Evolutionary conservation across 2,113 vertebrate species (phyloP).

Genomic region (Thinocorus orbignyianus): DNA sequence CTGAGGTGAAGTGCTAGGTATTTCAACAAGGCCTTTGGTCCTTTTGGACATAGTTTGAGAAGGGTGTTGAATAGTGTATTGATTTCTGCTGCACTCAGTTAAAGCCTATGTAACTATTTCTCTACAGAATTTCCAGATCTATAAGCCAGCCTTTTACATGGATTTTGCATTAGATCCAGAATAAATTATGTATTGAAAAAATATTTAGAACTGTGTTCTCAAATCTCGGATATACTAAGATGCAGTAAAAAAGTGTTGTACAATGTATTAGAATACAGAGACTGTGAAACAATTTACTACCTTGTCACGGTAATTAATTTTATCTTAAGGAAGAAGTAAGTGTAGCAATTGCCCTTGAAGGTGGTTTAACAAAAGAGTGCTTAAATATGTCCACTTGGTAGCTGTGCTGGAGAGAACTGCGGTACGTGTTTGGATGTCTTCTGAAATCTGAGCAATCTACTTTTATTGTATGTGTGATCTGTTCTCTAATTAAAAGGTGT

Average conservation of each 20-base stretch:
- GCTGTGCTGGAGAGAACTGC: neutral
- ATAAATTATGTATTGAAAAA: neutral
- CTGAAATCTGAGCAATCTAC: slow-evolving; percentile 3
- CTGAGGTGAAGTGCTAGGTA: neutral
- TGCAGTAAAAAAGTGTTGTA: neutral
- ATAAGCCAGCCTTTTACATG: neutral
- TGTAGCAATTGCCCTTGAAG: neutral
- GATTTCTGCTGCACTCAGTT: neutral
- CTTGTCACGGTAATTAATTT: neutral
- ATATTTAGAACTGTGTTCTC: neutral
- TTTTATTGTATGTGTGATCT: slow-evolving; percentile 18
- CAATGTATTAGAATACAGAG: neutral
- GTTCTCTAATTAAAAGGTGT: slow-evolving; percentile 26
- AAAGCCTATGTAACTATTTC: neutral
- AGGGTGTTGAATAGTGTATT: neutral
- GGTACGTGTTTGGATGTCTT: neutral
- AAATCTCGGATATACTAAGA: neutral
- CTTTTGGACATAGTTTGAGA: neutral
- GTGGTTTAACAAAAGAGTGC: neutral
- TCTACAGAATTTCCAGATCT: neutral
- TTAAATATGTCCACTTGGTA: neutral
- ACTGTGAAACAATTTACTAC: neutral
- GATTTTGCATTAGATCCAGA: neutral
- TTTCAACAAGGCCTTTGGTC: neutral
- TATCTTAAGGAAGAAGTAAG: neutral